Conservation (phyloP, 2,113 vertebrate genomes). For the Neogale vison region DNA sequence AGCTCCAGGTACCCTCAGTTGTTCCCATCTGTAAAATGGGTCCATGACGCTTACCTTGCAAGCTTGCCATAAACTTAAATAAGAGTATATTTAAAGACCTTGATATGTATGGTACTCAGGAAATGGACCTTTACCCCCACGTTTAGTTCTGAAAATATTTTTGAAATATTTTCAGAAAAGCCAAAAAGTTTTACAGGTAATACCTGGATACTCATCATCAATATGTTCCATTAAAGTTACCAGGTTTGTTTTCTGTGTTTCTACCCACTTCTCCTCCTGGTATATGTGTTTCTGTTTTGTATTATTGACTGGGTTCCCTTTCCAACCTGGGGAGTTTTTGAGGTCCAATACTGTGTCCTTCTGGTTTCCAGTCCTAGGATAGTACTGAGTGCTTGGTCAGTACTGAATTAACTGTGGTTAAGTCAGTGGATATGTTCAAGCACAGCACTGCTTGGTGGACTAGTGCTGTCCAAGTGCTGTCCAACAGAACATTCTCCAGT, state of each 20-base stretch:
- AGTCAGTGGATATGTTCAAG: no score
- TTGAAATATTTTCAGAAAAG: not conserved
- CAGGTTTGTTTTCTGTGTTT: not conserved
- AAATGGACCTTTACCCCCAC: not conserved
- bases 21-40: not conserved
- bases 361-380: not conserved
- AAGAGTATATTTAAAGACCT: not conserved
- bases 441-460: fast-evolving
- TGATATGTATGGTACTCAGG: not conserved
- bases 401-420: no score
- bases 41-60: not conserved
- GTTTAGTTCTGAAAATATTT: not conserved
- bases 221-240: not conserved
- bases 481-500: not conserved
- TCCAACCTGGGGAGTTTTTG: not conserved
- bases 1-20: not conserved
- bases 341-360: not conserved
- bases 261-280: not conserved
- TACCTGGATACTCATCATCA: not conserved
- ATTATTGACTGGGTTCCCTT: not conserved
- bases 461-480: not conserved
- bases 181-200: not conserved
- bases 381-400: not conserved
- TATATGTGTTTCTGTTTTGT: not conserved
- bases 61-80: not conserved